Conservation (phyloP, 2,888 invertebrate genomes). For the Agrochola litura region DNA sequence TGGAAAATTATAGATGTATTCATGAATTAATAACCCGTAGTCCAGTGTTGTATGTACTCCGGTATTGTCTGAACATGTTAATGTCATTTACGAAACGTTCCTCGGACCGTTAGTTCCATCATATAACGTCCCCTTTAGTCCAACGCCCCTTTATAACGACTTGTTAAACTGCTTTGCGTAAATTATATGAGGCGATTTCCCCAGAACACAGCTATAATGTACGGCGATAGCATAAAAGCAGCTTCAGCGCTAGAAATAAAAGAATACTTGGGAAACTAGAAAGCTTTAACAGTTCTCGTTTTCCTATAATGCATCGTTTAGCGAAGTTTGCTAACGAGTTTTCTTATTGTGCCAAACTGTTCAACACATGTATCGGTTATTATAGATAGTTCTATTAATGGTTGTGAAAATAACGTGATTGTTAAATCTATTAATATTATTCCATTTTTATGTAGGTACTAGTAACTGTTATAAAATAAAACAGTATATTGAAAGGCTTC, state of each 20-base stretch:
- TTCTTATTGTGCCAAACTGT: constrained; percentile 43
- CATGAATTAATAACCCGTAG: constrained; percentile 9
- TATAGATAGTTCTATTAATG: constrained; percentile 16
- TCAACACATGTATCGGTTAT: constrained; percentile 33
- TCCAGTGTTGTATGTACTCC: background rate
- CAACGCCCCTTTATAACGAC: constrained; percentile 48
- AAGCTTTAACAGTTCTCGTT: constrained; percentile 36
- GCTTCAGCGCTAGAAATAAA: constrained; percentile 38
- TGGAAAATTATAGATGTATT: constrained; percentile 17
- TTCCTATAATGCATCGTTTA: constrained; percentile 42
- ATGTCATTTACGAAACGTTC: constrained; percentile 46
- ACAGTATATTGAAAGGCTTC: constrained; percentile 5
- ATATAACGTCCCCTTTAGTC: constrained; percentile 39
- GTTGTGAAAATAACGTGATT: constrained; percentile 20
- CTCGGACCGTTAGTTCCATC: constrained; percentile 33
- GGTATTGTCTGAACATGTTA: constrained; percentile 10
- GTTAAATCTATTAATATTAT: constrained; percentile 6
- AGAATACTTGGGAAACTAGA: constrained; percentile 37
- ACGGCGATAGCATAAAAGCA: constrained; percentile 42
- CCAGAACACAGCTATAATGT: constrained; percentile 31
- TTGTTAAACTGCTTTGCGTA: constrained; percentile 45
- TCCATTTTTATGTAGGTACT: constrained; percentile 1
- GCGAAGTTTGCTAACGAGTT: constrained; percentile 55
- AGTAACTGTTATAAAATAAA: background rate
- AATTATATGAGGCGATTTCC: constrained; percentile 31